Base-by-base conservation (phyloP, 2,797 vertebrate species). In the Melanogrammus aeglefinus region DNA sequence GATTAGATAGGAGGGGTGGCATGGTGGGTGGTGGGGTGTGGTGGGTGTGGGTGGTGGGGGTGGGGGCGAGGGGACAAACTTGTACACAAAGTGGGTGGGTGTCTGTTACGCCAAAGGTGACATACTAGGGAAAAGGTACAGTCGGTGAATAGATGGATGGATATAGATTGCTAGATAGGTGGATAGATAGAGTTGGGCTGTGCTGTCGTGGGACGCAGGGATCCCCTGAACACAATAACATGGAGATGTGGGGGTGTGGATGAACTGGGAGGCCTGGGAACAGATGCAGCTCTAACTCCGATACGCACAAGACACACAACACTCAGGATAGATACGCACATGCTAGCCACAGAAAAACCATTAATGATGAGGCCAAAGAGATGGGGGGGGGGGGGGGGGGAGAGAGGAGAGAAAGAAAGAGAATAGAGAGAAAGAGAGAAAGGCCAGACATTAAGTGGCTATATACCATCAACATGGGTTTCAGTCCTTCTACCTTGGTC, bases 1-100 rank as follows among this genome's bases (percentile, higher is more conserved):
- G 87, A 90, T 90, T 89, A 91, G 91, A 90, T 86, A 88, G 47
- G 47, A 21, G 47, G 47, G 47, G 47, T 18, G 57, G 5, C 6
- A 4, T n/a, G 57, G 21, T 21, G 18, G 51, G 3, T n/a, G n/a
- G n/a, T n/a, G n/a, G n/a, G n/a, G n/a, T n/a, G n/a, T n/a, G n/a
- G n/a, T n/a, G n/a, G n/a, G n/a, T n/a, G n/a, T n/a, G n/a, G n/a
- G n/a, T n/a, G 21, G 74, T 39, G 84, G 84, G 80, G 73, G 73
- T 72, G n/a, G 4, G 85, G 79, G 75, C 33, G 77, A 78, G 75
- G 78, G 82, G 84, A 73, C 13, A 33, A 33, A 39, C 47, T 18
- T n/a, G 44, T 47, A 4, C 12, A 47, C 13, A 21, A 6, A 57
- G 47, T 18, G 47, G 47, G 47, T 57, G 47, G 18, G 57, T 57